Percentiles rank a stretch among this genome's conserved stretches.
phyloP scores from a whole-genome alignment of 2,888 invertebrate genomes.

The Drosophila cyrtoloma region DNA sequence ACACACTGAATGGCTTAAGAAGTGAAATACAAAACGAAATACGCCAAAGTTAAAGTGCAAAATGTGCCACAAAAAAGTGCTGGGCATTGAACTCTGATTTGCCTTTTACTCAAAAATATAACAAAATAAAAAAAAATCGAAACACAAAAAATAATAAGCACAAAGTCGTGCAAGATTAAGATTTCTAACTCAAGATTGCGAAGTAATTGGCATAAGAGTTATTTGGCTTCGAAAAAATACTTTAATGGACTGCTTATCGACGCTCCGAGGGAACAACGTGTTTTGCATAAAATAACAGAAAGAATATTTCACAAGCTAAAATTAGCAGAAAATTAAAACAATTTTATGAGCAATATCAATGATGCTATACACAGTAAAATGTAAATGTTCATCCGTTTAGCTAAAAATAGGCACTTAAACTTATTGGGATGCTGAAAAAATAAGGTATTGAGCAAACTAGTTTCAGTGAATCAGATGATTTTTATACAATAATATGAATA shows the following conservation, averaged over 20 bases:
- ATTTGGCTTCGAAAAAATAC: neutral
- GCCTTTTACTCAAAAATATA: conserved; percentile 63
- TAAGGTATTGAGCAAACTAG: neutral
- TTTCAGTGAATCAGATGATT: neutral
- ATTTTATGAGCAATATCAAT: conserved; percentile 24
- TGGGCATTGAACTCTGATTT: conserved; percentile 61
- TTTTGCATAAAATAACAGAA: neutral
- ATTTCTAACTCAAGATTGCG: conserved; percentile 44
- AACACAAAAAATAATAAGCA: conserved; percentile 7
- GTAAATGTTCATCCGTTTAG: conserved; percentile 1
- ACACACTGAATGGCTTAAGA: conserved; percentile 16
- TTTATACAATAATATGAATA: neutral
- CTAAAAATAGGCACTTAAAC: conserved; percentile 10
- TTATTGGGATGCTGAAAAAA: neutral
- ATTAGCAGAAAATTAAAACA: conserved; percentile 29
- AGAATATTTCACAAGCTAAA: conserved; percentile 25
- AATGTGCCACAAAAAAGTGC: conserved; percentile 40
- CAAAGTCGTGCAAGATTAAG: conserved; percentile 33
- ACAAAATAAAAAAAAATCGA: neutral
- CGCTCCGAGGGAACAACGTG: neutral
- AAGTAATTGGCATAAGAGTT: conserved; percentile 2
- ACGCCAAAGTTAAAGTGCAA: conserved; percentile 13
- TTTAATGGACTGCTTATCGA: conserved; percentile 31
- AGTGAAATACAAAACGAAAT: conserved; percentile 1
- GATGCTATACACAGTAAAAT: conserved; percentile 8